These are phyloP conservation scores for Cinara cedri DNA, from an alignment of 2,888 invertebrate genomes.

Conservation along the genomic window DNA sequence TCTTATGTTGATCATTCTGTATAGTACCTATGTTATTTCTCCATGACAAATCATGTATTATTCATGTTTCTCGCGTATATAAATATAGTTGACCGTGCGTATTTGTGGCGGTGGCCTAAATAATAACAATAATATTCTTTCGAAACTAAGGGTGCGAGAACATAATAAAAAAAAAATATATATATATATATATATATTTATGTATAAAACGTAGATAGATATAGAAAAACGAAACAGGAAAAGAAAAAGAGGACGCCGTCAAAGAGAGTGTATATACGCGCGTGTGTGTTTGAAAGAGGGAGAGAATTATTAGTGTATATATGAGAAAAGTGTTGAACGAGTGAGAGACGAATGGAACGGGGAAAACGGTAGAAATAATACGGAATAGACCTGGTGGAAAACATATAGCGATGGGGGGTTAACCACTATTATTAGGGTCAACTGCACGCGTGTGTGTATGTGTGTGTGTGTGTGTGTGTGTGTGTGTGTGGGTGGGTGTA, in stretches of 20 bases:
- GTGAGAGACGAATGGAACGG: background rate
- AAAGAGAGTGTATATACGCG: background rate
- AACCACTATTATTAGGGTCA: conserved; percentile 54
- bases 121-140: background rate
- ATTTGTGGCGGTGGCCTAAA: conserved; percentile 20
- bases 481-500: background rate
- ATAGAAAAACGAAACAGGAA: background rate
- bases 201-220: no score
- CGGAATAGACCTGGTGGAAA: conserved; percentile 19
- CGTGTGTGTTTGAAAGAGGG: background rate
- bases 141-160: conserved; percentile 9
- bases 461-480: background rate
- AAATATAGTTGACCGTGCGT: background rate
- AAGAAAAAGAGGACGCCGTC: conserved; percentile 6
- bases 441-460: background rate
- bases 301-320: background rate
- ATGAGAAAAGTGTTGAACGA: background rate
- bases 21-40: no score
- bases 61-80: conserved; percentile 8
- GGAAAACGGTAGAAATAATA: conserved; percentile 23
- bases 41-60: conserved; percentile 18
- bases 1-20: no score
- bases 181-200: no score
- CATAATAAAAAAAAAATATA: background rate
- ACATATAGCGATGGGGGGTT: background rate